Evolutionary conservation across 2,888 invertebrate genomes (phyloP), one percentile per base, ranked within the genome.

Genomic region (Lasiommata megera): DNA sequence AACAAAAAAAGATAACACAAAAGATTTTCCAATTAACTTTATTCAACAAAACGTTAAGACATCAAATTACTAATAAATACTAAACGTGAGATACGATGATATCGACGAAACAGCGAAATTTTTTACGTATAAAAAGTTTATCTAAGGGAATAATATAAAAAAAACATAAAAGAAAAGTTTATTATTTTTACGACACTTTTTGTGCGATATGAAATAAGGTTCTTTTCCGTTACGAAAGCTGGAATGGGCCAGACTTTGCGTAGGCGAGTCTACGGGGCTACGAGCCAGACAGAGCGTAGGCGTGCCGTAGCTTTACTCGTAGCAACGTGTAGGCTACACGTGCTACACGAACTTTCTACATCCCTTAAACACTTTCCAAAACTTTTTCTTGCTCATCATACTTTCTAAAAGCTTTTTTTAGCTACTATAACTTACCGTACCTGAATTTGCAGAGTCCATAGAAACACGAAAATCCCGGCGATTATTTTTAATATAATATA

Each of bases 231-330:
- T 64, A 67, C 65, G 70, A 73, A 71, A 66, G 55, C 62, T 55
- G 67, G 69, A 66, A 68, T 65, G 63, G 66, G 73, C 68, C 76
- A 76, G 69, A 67, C 62, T 67, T 68, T 68, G 86, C 83, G 88
- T 85, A 81, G 88, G 89, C 83, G 88, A 84, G 88, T 89, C 89
- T 89, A 79, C 82, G 76, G 69, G 64, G 80, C 84, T 86, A 83
- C 84, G 84, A 72, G 74, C 70, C 79, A 88, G 87, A 84, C 84
- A 65, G 65, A 72, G 84, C 84, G 88, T 88, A 87, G 88, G 88
- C 74, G 82, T 87, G 80, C 51, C 76, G 81, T 82, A 84, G 76
- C 76, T n/a, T 80, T 82, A 80, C 69, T 72, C 78, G 82, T 80
- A 82, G 77, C 71, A 72, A 76, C 12, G n/a, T n/a, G n/a, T n/a